Evolutionary conservation across 2,888 invertebrate species (phyloP).

Genomic region (Phrixothrix hirtus): DNA sequence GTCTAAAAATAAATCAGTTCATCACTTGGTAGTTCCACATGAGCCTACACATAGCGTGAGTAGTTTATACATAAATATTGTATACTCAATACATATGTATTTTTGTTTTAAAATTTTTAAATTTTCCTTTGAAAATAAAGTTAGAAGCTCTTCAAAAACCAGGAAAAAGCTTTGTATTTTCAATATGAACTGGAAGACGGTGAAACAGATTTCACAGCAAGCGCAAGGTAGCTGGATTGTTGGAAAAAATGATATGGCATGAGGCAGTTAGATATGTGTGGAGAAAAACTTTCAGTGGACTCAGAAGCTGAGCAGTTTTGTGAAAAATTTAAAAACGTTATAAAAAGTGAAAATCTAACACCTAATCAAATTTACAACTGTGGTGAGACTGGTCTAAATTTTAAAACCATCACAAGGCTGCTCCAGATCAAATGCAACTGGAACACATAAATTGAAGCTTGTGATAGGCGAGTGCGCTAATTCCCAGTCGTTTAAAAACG

Average conservation of each 20-base stretch:
- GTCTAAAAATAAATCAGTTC: too few relatives aligned
- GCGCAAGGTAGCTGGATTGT: neutral
- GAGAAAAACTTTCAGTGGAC: neutral
- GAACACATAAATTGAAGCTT: too few relatives aligned
- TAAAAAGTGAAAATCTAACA: neutral
- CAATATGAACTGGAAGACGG: neutral
- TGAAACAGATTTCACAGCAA: neutral
- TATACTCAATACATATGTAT: too few relatives aligned
- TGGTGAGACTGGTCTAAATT: neutral
- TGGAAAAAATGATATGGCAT: neutral
- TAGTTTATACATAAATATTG: too few relatives aligned
- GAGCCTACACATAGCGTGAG: too few relatives aligned
- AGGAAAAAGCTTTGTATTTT: neutral
- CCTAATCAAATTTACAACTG: neutral
- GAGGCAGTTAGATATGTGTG: neutral
- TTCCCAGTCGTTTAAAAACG: too few relatives aligned
- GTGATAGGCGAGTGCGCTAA: too few relatives aligned
- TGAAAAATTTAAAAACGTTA: too few relatives aligned
- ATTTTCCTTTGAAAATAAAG: too few relatives aligned
- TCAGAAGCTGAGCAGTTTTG: neutral
- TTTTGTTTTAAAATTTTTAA: too few relatives aligned
- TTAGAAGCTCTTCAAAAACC: too few relatives aligned
- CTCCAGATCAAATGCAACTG: neutral
- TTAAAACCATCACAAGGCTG: neutral
- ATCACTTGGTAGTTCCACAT: too few relatives aligned